Conservation (phyloP, 1,140 invertebrate species). For the Drosophila azteca region DNA sequence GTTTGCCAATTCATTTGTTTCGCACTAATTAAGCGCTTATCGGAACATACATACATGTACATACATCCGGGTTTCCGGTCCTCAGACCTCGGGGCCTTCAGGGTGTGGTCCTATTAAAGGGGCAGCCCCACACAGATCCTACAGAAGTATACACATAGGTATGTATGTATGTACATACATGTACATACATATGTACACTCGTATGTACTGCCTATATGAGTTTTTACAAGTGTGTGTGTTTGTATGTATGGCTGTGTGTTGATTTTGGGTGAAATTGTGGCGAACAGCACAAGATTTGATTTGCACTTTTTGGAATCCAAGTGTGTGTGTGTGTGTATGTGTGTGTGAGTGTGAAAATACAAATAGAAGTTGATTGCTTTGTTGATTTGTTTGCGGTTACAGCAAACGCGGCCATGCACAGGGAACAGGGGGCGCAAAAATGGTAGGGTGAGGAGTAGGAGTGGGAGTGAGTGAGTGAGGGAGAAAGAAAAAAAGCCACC, state of each 20-base stretch:
- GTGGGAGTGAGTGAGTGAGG: background rate
- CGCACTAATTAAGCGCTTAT: constrained; percentile 55
- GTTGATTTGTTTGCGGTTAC: constrained; percentile 81
- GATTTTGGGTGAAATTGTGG: constrained; percentile 70
- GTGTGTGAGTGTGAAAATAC: constrained; percentile 68
- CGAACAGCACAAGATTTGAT: constrained; percentile 65
- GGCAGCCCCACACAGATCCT: constrained; percentile 8
- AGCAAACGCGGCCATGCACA: constrained; percentile 34
- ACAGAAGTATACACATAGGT: background rate
- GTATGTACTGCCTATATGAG: too few relatives aligned
- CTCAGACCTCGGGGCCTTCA: background rate
- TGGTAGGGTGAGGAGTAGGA: too few relatives aligned
- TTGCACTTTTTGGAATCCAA: constrained; percentile 61
- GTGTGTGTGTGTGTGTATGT: background rate
- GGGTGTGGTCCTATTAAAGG: constrained; percentile 9
- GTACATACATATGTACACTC: too few relatives aligned
- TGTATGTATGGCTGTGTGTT: constrained; percentile 26
- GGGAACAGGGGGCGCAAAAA: too few relatives aligned
- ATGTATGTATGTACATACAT: background rate
- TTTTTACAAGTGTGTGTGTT: background rate
- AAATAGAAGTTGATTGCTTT: constrained; percentile 82
- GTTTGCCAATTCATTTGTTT: constrained; percentile 53
- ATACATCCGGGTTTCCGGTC: constrained; percentile 4
- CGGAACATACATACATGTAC: constrained; percentile 18
- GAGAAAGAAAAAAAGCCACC: too few relatives aligned